Evolutionary conservation across 2,888 invertebrate species (phyloP), one percentile per base, ranked within the genome.

Genomic region (Limnephilus lunatus): DNA sequence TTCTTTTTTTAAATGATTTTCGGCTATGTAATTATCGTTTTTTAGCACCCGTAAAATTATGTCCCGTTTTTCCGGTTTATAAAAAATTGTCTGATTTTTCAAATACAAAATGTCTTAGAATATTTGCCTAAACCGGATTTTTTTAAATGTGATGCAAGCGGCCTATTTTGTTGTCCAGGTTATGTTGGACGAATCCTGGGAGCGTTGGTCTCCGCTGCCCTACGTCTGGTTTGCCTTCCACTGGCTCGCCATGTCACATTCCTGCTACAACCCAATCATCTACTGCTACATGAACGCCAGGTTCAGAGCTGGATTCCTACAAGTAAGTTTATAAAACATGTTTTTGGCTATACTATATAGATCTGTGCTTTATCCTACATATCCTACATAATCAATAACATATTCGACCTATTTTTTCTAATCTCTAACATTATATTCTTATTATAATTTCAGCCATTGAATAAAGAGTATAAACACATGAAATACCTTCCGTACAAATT

Each of bases 191-290:
- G 95, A 96, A 91, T 94, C 94, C 90, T 95, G 97, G 82, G 94
- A 94, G 85, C 94, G 94, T 83, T 97, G 97, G 96, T 94, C 94
- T 5, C 95, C 96, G 11, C 95, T 97, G 94, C 96, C 96, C 0
- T 97, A 97, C 94, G 95, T 97, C 80, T 97, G 97, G 97, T 97
- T 97, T 94, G 96, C 96, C n/a, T 96, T 97, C 93, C 97, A 98
- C 94, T 97, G 97, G 96, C 95, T 98, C 92, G 97, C 97, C 89
- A 97, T 98, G 97, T 97, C 97, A 15, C 97, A 97, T 94, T 97
- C 97, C 39, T 94, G 94, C 90, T 94, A 93, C 89, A 94, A 94
- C 85, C 94, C 94, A 19, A 93, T 94, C 53, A 94, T 94, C 88
- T 94, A 94, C 68, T 93, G 93, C 83, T 94, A 93, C 89, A 93